Percentiles rank a stretch among this genome's conserved stretches.
Evolutionary conservation across 2,797 vertebrate species (phyloP).

Genomic region (Masticophis lateralis): DNA sequence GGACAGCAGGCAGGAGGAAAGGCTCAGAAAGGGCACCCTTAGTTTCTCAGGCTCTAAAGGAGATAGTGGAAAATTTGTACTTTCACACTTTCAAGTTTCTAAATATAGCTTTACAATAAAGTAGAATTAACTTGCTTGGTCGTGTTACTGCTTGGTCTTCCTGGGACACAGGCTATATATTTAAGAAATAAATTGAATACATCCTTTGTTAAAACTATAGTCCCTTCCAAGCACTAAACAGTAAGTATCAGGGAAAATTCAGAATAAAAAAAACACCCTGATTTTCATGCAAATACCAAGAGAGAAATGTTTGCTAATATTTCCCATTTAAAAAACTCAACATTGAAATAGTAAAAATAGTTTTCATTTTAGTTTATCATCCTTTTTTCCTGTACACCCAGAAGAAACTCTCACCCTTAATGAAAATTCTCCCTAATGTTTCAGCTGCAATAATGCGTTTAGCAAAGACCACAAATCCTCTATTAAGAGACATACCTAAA

Average conservation of each 20-base stretch:
- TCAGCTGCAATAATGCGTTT: not conserved
- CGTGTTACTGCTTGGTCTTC: not conserved
- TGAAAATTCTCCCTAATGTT: not conserved
- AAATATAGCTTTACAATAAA: not conserved
- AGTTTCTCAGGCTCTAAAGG: not conserved
- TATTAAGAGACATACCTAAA: not conserved
- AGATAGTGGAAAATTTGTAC: not conserved
- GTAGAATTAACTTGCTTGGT: not conserved
- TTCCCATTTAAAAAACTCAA: not conserved
- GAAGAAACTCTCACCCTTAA: slow-evolving; percentile 14
- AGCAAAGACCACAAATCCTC: slow-evolving; percentile 33
- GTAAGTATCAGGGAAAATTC: not conserved
- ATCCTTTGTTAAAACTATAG: not conserved
- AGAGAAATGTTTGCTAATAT: slow-evolving; percentile 1
- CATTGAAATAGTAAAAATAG: slow-evolving; percentile 20
- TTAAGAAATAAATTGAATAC: not conserved
- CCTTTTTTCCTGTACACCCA: not conserved
- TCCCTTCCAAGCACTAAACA: not conserved
- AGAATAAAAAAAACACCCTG: not conserved
- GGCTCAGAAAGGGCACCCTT: not conserved
- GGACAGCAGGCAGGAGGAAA: not conserved
- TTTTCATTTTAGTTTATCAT: slow-evolving; percentile 29
- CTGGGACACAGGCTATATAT: not conserved
- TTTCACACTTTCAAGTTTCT: not conserved
- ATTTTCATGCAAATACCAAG: not conserved